Percentiles rank a stretch among this genome's conserved stretches.
Conservation (phyloP, 2,888 invertebrate genomes). For the Andricus quercusramuli region DNA sequence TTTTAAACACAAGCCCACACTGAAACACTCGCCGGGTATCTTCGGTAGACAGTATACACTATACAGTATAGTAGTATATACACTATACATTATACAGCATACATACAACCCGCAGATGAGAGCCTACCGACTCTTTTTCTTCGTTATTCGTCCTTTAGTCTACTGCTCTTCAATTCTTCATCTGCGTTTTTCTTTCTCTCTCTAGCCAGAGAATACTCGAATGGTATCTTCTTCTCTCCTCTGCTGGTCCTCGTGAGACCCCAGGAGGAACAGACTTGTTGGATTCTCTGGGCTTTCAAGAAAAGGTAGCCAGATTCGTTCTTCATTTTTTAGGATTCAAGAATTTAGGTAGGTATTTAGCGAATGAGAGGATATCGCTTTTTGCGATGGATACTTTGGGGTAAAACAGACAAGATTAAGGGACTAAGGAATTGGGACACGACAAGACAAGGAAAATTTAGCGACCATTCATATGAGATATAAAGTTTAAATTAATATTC, state of each 20-base stretch:
- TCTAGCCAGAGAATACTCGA: conserved; percentile 1
- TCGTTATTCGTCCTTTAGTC: conserved; percentile 25
- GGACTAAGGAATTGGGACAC: not conserved
- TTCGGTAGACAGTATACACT: not conserved
- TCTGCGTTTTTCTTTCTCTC: not conserved
- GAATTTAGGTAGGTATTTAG: not conserved
- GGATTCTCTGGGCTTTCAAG: not conserved
- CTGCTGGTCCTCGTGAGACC: conserved; percentile 8
- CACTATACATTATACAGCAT: not conserved
- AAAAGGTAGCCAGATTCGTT: conserved; percentile 23
- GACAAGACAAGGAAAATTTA: no score
- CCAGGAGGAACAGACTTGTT: conserved; percentile 18
- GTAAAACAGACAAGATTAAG: not conserved
- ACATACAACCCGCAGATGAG: conserved; percentile 11
- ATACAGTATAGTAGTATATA: no score
- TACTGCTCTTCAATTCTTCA: conserved; percentile 31
- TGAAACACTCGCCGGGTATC: conserved; percentile 49
- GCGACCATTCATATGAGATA: no score
- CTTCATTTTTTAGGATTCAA: conserved; percentile 8
- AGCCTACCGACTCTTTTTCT: conserved; percentile 50
- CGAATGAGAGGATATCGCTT: conserved; percentile 23
- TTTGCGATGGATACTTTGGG: conserved; percentile 1
- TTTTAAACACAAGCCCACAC: conserved; percentile 63
- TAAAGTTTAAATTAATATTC: no score
- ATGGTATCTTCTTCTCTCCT: conserved; percentile 1